Base-by-base conservation (phyloP, 2,888 invertebrate species). In the Himalopsyche tibetana region DNA sequence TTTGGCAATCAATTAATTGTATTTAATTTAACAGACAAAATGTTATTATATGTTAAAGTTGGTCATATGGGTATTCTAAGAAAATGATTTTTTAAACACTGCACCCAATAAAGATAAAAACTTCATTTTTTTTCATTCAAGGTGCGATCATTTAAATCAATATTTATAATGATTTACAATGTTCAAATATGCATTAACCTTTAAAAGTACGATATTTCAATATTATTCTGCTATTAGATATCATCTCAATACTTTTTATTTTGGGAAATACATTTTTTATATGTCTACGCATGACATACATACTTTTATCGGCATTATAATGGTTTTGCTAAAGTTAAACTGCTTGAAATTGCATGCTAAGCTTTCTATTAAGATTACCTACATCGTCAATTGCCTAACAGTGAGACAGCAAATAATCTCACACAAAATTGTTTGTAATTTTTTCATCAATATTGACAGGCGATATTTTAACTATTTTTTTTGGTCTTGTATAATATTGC, bases 111-210 rank as follows among this genome's bases (percentile, higher is more conserved):
- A 51, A 5, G 15, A 15, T 51, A 51, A 51, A 51, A 51, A 51
- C 15, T 4, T 51, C 4, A 51, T 51, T 36, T 38, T 5, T 19
- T 36, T 38, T 11, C 28, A 11, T 38, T 74, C 36, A 74, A 74
- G 74, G 74, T 74, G 36, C 51, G 51, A 51, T 51, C 51, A 74
- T 15, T 36, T 74, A 74, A 74, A 74, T 74, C 9, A 74, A 74
- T 74, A 15, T 36, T 74, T 74, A 74, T 38, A 63, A 19, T 63
- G 11, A 9, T 63, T n/a, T 63, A n/a, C 6, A 56, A 74, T 74
- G 74, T 74, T 74, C 28, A 74, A 74, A 74, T 12, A 36, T 5
- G 19, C 36, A 74, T 74, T 51, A 51, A 51, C 51, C 51, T 51
- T 51, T 51, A 51, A 12, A 8, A 51, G 15, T 15, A 15, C 15